Percentiles rank a stretch among this genome's conserved stretches.
phyloP scores from a whole-genome alignment of 2,113 vertebrate genomes.

The Platanista minor region DNA sequence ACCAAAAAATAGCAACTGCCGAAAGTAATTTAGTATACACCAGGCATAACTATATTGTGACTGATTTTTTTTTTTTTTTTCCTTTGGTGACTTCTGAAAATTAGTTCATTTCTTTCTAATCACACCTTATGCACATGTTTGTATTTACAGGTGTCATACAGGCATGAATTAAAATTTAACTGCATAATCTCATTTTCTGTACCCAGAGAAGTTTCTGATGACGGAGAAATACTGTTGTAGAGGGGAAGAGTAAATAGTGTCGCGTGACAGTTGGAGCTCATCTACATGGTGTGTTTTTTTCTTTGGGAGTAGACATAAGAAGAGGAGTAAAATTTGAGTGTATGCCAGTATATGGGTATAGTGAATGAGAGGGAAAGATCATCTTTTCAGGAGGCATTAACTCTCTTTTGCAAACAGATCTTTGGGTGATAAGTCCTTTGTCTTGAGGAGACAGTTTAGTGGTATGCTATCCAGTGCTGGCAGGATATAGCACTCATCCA shows the following conservation, averaged over 20 bases:
- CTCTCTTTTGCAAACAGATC: conserved; percentile 20
- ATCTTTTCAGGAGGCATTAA: neutral
- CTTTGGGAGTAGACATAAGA: neutral
- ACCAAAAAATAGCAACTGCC: neutral
- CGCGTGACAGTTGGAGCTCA: neutral
- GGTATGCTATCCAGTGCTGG: neutral
- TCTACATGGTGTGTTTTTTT: neutral
- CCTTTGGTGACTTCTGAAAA: neutral
- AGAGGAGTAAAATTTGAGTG: neutral
- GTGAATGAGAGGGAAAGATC: neutral
- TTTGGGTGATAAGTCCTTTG: neutral
- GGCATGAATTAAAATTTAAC: neutral
- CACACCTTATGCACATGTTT: neutral
- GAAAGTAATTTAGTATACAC: neutral
- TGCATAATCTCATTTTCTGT: neutral
- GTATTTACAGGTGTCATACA: neutral
- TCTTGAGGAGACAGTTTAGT: conserved; percentile 10
- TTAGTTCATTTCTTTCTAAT: neutral
- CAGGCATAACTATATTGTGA: neutral
- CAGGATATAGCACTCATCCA: neutral
- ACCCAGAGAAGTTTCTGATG: neutral
- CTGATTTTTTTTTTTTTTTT: neutral
- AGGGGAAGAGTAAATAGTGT: neutral
- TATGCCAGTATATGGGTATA: neutral
- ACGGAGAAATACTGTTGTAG: neutral